These are phyloP conservation scores for Piaya cayana DNA, from an alignment of 2,113 vertebrate genomes.

Conservation along the genomic window DNA sequence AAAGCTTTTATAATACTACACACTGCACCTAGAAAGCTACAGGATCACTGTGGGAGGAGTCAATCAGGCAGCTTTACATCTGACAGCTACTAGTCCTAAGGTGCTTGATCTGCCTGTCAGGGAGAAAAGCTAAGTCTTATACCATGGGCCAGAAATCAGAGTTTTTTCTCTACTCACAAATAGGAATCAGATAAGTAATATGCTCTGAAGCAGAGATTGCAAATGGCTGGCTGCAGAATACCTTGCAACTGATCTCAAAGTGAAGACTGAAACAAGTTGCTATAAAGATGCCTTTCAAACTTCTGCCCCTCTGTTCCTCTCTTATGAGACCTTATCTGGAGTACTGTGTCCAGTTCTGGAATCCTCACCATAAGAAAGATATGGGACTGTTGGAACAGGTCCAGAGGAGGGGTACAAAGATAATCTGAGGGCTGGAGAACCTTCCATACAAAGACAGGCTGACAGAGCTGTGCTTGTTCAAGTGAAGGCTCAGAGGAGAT, in stretches of 20 bases:
- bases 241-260: neutral
- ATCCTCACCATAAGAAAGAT: too few relatives aligned
- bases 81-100: conserved; percentile 41
- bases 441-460: too few relatives aligned
- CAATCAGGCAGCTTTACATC: neutral
- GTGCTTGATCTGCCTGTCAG: conserved; percentile 7
- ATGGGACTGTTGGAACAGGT: too few relatives aligned
- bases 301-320: too few relatives aligned
- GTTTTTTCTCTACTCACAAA: conserved; percentile 41
- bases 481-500: too few relatives aligned
- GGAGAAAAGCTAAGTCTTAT: neutral
- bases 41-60: neutral
- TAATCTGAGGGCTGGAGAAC: too few relatives aligned
- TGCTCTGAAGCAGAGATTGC: neutral
- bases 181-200: conserved; percentile 7
- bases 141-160: conserved; percentile 33
- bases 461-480: too few relatives aligned
- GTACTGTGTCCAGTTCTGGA: too few relatives aligned
- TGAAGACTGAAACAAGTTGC: conserved; percentile 31
- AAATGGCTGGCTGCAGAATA: neutral
- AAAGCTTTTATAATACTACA: neutral
- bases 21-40: neutral
- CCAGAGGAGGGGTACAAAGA: too few relatives aligned
- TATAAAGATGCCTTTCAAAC: conserved; percentile 32
- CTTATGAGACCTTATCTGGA: too few relatives aligned